Conservation (phyloP, 2,113 vertebrate species). For the Pongo pygmaeus region DNA sequence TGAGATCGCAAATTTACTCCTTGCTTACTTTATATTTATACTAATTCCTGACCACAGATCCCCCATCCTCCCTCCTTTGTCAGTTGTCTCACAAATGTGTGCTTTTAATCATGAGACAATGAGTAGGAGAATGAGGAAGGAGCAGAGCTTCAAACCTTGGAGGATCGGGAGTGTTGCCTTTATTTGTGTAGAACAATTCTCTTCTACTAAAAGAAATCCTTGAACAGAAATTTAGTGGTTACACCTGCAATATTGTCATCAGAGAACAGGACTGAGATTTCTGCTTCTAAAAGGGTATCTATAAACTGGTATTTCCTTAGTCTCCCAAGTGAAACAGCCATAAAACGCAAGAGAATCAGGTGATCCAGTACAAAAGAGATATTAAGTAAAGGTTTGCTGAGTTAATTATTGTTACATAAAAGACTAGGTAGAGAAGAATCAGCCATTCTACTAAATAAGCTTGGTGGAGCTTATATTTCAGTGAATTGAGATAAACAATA, state of each 20-base stretch:
- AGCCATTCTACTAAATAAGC: constrained; percentile 3
- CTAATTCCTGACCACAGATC: not conserved
- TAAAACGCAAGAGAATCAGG: not conserved
- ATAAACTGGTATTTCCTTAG: not conserved
- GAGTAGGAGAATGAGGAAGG: not conserved
- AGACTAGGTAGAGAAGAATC: not conserved
- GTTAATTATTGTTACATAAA: not conserved
- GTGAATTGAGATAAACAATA: not conserved
- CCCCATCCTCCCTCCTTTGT: not conserved
- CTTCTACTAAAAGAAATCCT: not conserved
- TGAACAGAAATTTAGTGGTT: not conserved
- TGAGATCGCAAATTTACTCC: not conserved
- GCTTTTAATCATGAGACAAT: constrained; percentile 11
- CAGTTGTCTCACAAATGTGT: not conserved
- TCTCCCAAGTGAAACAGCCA: not conserved
- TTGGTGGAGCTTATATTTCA: not conserved
- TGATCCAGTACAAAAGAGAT: not conserved
- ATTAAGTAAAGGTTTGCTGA: not conserved
- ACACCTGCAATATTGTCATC: not conserved
- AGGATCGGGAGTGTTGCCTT: not conserved
- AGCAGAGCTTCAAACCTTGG: not conserved
- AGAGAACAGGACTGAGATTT: not conserved
- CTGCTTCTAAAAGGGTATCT: not conserved
- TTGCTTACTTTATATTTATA: not conserved
- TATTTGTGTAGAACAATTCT: not conserved